phyloP scores from a whole-genome alignment of 2,113 vertebrate genomes.

The Hipposideros armiger region DNA sequence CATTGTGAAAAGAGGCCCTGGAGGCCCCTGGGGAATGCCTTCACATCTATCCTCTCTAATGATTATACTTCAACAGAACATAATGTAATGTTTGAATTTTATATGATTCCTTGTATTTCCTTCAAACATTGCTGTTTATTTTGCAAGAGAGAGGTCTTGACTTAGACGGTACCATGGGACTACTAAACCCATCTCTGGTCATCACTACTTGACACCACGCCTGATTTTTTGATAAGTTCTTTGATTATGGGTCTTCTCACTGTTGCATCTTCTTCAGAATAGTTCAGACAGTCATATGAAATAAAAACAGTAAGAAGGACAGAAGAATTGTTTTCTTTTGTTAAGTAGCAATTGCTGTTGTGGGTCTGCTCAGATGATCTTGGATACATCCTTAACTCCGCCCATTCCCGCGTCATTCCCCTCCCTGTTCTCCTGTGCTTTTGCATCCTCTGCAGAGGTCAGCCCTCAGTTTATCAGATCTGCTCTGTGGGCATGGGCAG shows the following conservation, averaged over 20 bases:
- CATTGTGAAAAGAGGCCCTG: neutral
- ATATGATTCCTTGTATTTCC: neutral
- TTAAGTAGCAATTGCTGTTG: neutral
- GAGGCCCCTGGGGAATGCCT: neutral
- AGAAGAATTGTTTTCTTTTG: neutral
- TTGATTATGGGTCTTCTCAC: neutral
- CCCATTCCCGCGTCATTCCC: neutral
- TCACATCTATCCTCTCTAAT: neutral
- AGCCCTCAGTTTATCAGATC: neutral
- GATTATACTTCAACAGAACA: neutral
- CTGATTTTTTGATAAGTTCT: neutral
- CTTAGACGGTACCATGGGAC: neutral
- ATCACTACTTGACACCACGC: neutral
- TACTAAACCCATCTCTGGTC: neutral
- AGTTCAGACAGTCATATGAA: slow-evolving; percentile 14
- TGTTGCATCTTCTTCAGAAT: neutral
- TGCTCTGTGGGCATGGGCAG: neutral
- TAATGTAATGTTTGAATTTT: neutral
- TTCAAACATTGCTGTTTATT: slow-evolving; percentile 4
- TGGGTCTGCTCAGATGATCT: neutral
- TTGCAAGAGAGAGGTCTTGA: neutral
- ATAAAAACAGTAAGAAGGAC: neutral
- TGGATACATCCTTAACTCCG: neutral
- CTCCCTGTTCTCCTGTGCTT: neutral
- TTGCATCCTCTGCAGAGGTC: neutral